phyloP scores from a whole-genome alignment of 2,888 invertebrate species.

The Monoplex corrugatus region DNA sequence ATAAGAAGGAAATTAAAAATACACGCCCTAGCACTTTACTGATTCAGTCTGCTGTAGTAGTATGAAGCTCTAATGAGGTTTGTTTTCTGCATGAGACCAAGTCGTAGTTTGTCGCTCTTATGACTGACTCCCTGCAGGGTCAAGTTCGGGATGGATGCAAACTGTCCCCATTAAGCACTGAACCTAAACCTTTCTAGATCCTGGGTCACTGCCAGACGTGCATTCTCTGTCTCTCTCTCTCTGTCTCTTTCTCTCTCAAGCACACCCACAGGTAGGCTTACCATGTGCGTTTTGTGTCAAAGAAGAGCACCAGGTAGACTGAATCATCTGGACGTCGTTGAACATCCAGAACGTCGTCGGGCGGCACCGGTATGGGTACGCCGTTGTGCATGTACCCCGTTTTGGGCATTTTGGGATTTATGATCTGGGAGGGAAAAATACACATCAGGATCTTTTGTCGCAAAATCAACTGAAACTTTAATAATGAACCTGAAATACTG shows the following conservation, averaged over 20 bases:
- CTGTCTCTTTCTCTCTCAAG: no score
- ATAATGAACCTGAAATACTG: not conserved
- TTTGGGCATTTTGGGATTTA: slow-evolving; percentile 96
- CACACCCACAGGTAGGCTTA: no score
- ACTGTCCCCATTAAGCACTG: no score
- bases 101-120: no score
- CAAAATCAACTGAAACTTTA: not conserved
- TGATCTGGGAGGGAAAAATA: slow-evolving; percentile 84
- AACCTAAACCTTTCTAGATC: no score
- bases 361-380: slow-evolving; percentile 96
- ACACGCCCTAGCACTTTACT: no score
- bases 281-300: slow-evolving; percentile 97
- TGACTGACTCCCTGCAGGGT: no score
- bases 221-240: no score
- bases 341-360: slow-evolving; percentile 93
- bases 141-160: no score
- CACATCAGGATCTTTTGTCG: not conserved
- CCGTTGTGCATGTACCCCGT: slow-evolving; percentile 94
- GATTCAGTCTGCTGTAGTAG: no score
- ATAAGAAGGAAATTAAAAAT: no score
- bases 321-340: slow-evolving; percentile 89
- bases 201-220: no score
- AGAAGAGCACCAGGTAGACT: slow-evolving; percentile 94
- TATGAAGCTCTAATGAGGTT: slow-evolving; percentile 6
- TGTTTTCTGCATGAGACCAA: not conserved